Evolutionary conservation across 2,888 invertebrate species (phyloP).

Genomic region (Cantharis rustica): DNA sequence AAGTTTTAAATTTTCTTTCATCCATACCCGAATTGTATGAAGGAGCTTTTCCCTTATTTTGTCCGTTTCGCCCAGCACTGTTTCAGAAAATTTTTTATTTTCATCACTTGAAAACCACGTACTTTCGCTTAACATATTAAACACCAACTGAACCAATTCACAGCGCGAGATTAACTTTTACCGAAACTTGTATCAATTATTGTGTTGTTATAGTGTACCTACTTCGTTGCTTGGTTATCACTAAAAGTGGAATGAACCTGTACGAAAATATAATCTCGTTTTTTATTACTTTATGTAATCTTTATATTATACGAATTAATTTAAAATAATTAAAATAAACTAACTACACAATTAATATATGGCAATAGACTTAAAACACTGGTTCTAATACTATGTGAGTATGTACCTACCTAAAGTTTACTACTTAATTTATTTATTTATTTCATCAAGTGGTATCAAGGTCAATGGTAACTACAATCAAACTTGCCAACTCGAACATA

Average conservation of each 20-base stretch:
- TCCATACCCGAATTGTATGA: conserved; percentile 52
- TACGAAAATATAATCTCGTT: background rate
- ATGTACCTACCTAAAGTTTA: too few species aligned
- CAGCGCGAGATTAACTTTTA: background rate
- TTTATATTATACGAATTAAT: background rate
- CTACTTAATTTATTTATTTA: too few species aligned
- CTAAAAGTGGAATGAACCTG: background rate
- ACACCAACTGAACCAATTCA: background rate
- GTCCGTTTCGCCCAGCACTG: conserved; percentile 48
- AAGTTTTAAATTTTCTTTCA: conserved; percentile 53
- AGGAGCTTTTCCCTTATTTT: conserved; percentile 41
- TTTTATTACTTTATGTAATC: background rate
- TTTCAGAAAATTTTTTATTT: conserved; percentile 40
- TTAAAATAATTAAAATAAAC: too few species aligned
- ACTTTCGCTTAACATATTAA: background rate
- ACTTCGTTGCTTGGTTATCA: background rate
- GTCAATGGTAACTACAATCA: too few species aligned
- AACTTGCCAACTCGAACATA: too few species aligned
- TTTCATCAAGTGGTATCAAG: too few species aligned
- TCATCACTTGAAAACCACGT: conserved; percentile 33
- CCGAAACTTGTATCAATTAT: background rate
- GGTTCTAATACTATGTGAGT: too few species aligned
- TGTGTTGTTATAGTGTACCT: background rate
- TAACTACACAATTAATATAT: too few species aligned
- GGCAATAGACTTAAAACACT: background rate